Conservation (phyloP, 2,797 vertebrate species). For the Margarornis squamiger region DNA sequence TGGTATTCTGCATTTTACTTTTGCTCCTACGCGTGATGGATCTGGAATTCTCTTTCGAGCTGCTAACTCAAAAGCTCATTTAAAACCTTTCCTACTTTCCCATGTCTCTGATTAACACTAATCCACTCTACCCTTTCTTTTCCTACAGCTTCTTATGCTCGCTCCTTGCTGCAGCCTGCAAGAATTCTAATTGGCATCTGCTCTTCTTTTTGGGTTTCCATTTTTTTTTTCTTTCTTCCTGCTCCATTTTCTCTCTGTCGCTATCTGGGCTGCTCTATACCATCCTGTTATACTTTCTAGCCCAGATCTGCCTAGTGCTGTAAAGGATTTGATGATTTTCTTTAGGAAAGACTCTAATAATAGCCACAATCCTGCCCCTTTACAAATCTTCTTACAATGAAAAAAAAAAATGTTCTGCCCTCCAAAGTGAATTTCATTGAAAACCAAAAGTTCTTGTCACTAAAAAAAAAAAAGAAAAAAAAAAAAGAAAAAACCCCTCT, state of each 20-base stretch:
- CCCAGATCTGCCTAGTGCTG: conserved; percentile 45
- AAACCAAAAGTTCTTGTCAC: conserved; percentile 13
- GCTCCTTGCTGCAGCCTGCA: not conserved
- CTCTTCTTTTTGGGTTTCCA: conserved; percentile 32
- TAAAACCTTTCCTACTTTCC: conserved; percentile 44
- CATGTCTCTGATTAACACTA: conserved; percentile 45
- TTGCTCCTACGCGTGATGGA: not conserved
- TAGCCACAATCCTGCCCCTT: conserved; percentile 43
- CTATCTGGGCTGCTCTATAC: conserved; percentile 19
- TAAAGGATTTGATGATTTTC: conserved; percentile 57
- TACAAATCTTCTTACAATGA: conserved; percentile 39
- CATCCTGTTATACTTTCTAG: conserved; percentile 37
- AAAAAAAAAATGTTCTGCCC: not conserved
- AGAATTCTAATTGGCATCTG: conserved; percentile 59
- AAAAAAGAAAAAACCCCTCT: not conserved
- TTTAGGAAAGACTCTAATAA: conserved; percentile 53
- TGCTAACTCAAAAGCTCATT: conserved; percentile 45
- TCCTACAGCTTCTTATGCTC: not conserved
- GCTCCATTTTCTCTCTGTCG: conserved; percentile 39
- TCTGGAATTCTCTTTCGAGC: conserved; percentile 36
- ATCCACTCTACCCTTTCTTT: conserved; percentile 40
- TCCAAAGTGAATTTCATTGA: conserved; percentile 38
- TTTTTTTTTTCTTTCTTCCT: conserved; percentile 43
- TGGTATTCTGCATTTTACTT: conserved; percentile 12
- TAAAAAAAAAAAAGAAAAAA: not conserved